phyloP scores from a whole-genome alignment of 2,797 vertebrate genomes.

The Melanotaenia nigrans region DNA sequence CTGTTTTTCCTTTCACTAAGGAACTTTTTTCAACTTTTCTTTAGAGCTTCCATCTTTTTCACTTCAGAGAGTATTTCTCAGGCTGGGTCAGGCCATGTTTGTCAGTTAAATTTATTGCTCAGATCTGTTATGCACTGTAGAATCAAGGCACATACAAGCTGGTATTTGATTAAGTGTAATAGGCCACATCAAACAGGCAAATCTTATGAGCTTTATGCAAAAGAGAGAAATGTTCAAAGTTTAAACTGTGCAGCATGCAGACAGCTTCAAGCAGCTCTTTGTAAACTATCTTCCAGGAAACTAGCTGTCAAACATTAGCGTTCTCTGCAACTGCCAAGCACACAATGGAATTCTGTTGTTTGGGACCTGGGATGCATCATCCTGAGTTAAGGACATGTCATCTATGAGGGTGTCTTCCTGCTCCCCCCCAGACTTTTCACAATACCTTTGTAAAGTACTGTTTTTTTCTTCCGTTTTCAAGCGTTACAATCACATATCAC shows the following conservation, averaged over 20 bases:
- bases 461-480: background rate
- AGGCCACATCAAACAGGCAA: slow-evolving; percentile 34
- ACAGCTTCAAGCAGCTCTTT: slow-evolving; percentile 31
- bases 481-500: slow-evolving; percentile 2
- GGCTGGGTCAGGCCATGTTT: background rate
- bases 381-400: slow-evolving; percentile 47
- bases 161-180: slow-evolving; percentile 44
- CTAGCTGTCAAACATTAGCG: slow-evolving; percentile 65
- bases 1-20: background rate
- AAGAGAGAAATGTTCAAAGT: slow-evolving; percentile 9
- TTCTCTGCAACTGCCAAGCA: slow-evolving; percentile 22
- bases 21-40: background rate
- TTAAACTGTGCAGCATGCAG: slow-evolving; percentile 20
- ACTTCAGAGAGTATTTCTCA: background rate
- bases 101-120: background rate
- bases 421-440: background rate
- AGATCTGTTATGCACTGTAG: slow-evolving; percentile 1
- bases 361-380: slow-evolving; percentile 59
- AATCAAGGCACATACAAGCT: slow-evolving; percentile 17
- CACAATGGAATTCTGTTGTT: slow-evolving; percentile 51
- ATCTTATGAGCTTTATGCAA: slow-evolving; percentile 43
- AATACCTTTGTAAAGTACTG: slow-evolving; percentile 4
- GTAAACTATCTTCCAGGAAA: slow-evolving; percentile 55
- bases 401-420: slow-evolving; percentile 46
- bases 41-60: background rate